Base-by-base conservation (phyloP, 2,113 vertebrate genomes). In the Zosterops japonicus region DNA sequence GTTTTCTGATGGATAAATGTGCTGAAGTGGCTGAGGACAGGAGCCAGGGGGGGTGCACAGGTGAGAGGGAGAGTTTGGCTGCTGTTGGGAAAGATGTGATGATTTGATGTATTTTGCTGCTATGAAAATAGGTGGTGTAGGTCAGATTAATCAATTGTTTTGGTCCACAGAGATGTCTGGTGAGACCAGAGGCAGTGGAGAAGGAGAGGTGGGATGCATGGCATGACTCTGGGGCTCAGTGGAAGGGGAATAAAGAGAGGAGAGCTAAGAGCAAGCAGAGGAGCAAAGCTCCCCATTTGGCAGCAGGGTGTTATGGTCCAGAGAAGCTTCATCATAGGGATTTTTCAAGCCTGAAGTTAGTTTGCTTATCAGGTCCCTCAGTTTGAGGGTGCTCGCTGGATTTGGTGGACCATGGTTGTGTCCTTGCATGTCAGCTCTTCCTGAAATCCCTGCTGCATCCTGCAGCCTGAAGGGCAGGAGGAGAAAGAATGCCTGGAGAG, bases 221-320 rank as follows among this genome's bases (percentile, higher is more conserved):
- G 27, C 12, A 7, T 31, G 41, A 9, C 24, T 46, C 29, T 53
- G 28, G 33, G 50, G 16, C 46, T 81, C 25, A 14, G 53, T 67
- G 57, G n/a, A 68, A n/a, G 17, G 7, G 25, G 23, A 56, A 68
- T 17, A 63, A 35, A 50, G 25, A 29, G 19, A 57, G 28, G 33
- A 78, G 27, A 71, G 11, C 11, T 35, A 11, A 57, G 13, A 12
- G 27, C 2, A 3, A 36, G 22, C 25, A 56, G n/a, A 69, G 55
- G 17, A 79, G 46, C 7, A 2, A 64, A 52, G 19, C 13, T 79
- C 29, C 11, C 8, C 1, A 0, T 42, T n/a, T 46, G 31, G 16
- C 35, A 78, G 39, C 47, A 39, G 44, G 13, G 14, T 33, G 18
- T 55, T 47, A 29, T 0, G 1, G 12, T 31, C 44, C 78, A 0